These are phyloP conservation scores for Neomonachus schauinslandi DNA, from an alignment of 2,113 vertebrate species.

Conservation along the genomic window DNA sequence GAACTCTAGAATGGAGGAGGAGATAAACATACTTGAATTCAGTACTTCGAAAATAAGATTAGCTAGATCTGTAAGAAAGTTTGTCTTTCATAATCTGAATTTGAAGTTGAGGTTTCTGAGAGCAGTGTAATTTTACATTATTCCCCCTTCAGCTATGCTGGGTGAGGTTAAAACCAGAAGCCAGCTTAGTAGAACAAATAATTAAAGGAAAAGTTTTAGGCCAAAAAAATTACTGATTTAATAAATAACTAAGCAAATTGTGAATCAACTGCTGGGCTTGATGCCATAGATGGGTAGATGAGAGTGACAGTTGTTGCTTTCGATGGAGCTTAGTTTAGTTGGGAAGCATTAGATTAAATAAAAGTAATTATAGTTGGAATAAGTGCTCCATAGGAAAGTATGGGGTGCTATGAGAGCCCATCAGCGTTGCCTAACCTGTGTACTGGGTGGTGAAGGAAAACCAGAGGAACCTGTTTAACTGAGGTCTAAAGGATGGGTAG, in stretches of 20 bases:
- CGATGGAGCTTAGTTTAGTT: not conserved
- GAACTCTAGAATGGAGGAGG: not conserved
- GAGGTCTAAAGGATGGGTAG: not conserved
- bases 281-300: not conserved
- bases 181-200: slow-evolving; percentile 19
- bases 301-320: not conserved
- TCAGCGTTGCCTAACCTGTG: not conserved
- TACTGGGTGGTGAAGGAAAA: not conserved
- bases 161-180: not conserved
- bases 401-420: not conserved
- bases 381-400: not conserved
- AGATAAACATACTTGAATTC: not conserved
- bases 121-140: not conserved
- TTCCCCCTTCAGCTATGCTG: not conserved
- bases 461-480: not conserved
- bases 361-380: not conserved
- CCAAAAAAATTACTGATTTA: not conserved
- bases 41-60: not conserved
- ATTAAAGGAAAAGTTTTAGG: slow-evolving; percentile 4
- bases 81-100: slow-evolving; percentile 7
- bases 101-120: slow-evolving; percentile 29
- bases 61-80: not conserved
- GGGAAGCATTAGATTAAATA: not conserved
- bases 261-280: not conserved
- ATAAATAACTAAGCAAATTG: slow-evolving; percentile 15